Percentiles rank a stretch among this genome's conserved stretches.
Conservation (phyloP, 2,888 invertebrate genomes). For the Unio delphinus region DNA sequence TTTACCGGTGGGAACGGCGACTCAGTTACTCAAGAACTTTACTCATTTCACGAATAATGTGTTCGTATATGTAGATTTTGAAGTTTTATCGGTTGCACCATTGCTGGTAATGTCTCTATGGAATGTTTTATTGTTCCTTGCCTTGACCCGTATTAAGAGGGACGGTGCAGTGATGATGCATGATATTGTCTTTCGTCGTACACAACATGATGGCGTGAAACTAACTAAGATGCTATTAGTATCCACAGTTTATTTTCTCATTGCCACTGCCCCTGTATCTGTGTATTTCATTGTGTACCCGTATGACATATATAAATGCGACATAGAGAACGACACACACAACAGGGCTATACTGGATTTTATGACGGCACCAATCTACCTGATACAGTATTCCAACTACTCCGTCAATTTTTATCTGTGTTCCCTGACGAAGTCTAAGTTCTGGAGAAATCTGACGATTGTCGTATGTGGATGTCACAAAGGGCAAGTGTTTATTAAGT, state of each 20-base stretch:
- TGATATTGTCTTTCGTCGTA: conserved; percentile 2
- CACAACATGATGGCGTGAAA: conserved; percentile 24
- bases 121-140: conserved; percentile 30
- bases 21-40: conserved; percentile 26
- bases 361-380: conserved; percentile 28
- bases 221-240: conserved; percentile 45
- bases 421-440: conserved; percentile 35
- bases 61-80: conserved; percentile 41
- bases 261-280: conserved; percentile 39
- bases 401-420: conserved; percentile 47
- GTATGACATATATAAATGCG: conserved; percentile 23
- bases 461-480: conserved; percentile 16
- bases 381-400: conserved; percentile 42
- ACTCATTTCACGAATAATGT: conserved; percentile 40
- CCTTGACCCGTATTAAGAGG: conserved; percentile 16
- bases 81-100: conserved; percentile 29
- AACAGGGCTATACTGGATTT: conserved; percentile 23
- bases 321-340: conserved; percentile 1
- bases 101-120: conserved; percentile 35
- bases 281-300: conserved; percentile 44
- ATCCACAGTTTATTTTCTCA: conserved; percentile 37
- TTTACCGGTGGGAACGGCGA: conserved; percentile 25
- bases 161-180: conserved; percentile 26
- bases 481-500: conserved; percentile 17
- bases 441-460: conserved; percentile 22